Evolutionary conservation across 1,140 invertebrate genomes (phyloP), one percentile per base, ranked within the genome.

Genomic region (Drosophila malerkotliana): DNA sequence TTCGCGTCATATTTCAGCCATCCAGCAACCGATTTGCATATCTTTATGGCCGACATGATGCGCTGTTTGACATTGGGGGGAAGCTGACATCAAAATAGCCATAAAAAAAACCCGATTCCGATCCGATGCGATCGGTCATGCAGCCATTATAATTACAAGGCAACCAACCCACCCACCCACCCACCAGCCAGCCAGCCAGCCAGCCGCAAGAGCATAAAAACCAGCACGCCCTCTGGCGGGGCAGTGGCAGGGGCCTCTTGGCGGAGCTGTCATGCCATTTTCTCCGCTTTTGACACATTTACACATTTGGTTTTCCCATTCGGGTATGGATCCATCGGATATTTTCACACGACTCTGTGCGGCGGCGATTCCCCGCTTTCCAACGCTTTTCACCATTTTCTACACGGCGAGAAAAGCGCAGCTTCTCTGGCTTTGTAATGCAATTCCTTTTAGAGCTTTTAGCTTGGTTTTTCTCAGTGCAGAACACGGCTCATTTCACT

Each of bases 251-350:
- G 41, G 15, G 41, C 2, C 48, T 39, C 52, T 44, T 53, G 55
- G 14, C 15, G 21, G 8, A 12, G 34, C 63, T 52, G 66, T 61
- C 67, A 60, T 81, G 67, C 62, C 48, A 81, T 77, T 77, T 80
- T 85, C 62, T 62, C 59, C 56, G 61, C 77, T 85, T 83, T 85
- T 79, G 78, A 78, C 69, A 85, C 77, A 80, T 85, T 85, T 87
- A 66, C 78, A 88, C 83, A 69, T 69, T 68, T 30, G 49, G 78
- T 78, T 87, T 82, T 78, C 58, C 78, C 78, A 71, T 30, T 75
- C 66, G 72, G 55, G 57, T 44, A 54, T 77, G 53, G 53, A 45
- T 39, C 30, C 37, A 45, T 48, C 56, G 47, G 45, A 53, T 72
- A 47, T 66, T 75, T 77, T 84, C 81, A 87, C 82, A 87, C 78